Conservation (phyloP, 2,888 invertebrate species). For the Lasioglossum lativentre region DNA sequence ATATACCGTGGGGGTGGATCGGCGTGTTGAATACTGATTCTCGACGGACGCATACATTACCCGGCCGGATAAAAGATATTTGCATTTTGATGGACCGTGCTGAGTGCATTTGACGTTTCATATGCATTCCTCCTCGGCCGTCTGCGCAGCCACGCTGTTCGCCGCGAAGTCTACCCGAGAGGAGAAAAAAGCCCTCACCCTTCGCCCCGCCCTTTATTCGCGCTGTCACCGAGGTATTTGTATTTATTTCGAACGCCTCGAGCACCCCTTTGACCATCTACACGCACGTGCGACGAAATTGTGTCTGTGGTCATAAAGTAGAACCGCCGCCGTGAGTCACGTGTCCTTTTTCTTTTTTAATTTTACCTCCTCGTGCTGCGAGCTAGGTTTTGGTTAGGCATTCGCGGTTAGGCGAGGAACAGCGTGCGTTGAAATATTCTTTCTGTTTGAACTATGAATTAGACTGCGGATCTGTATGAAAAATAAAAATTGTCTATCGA, state of each 20-base stretch:
- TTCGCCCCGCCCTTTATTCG: constrained; percentile 59
- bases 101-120: constrained; percentile 82
- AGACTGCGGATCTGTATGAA: too few relatives aligned
- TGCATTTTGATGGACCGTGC: constrained; percentile 82
- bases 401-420: not conserved
- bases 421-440: not conserved
- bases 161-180: constrained; percentile 8
- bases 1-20: constrained; percentile 79
- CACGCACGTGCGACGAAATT: not conserved
- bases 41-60: constrained; percentile 81
- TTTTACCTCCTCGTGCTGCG: not conserved
- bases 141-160: constrained; percentile 42
- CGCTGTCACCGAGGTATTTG: constrained; percentile 61
- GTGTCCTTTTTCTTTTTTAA: too few relatives aligned
- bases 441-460: too few relatives aligned
- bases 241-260: constrained; percentile 68
- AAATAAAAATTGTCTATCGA: too few relatives aligned
- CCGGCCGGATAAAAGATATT: constrained; percentile 81
- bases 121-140: constrained; percentile 75
- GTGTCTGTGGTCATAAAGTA: not conserved
- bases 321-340: not conserved
- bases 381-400: not conserved
- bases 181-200: constrained; percentile 51
- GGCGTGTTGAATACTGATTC: constrained; percentile 81
- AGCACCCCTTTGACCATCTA: constrained; percentile 48